Conservation (phyloP, 2,888 invertebrate species). For the Lasioglossum villosulum region DNA sequence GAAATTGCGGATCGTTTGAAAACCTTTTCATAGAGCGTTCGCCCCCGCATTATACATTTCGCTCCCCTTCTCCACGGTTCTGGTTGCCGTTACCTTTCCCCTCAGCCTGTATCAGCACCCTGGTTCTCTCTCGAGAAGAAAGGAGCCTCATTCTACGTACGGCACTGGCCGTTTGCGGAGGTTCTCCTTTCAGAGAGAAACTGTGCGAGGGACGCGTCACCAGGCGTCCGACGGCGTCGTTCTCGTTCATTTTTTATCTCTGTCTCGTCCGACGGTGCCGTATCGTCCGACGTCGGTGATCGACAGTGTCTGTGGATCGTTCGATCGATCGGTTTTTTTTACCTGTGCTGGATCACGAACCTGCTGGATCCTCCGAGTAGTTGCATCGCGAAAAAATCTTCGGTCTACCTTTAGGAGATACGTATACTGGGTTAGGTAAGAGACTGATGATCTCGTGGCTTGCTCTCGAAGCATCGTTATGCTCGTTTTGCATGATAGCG, state of each 20-base stretch:
- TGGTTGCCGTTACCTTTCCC: conserved; percentile 22
- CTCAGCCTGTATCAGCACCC: conserved; percentile 32
- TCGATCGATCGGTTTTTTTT: conserved; percentile 14
- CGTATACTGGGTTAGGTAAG: conserved; percentile 49
- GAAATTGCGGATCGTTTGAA: conserved; percentile 27
- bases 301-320: conserved; percentile 22
- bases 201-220: conserved; percentile 64
- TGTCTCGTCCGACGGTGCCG: conserved; percentile 12
- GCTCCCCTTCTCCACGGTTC: neutral
- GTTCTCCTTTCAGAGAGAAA: conserved; percentile 57
- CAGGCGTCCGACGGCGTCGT: conserved; percentile 59
- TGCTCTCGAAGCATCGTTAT: neutral
- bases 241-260: conserved; percentile 36
- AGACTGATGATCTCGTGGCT: conserved; percentile 6
- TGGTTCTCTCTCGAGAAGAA: conserved; percentile 16
- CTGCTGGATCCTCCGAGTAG: neutral
- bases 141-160: conserved; percentile 61
- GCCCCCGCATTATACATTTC: conserved; percentile 19
- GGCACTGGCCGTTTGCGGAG: conserved; percentile 63
- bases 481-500: neutral
- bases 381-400: neutral
- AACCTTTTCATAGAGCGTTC: conserved; percentile 6
- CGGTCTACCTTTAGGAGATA: conserved; percentile 1
- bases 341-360: conserved; percentile 7
- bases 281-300: conserved; percentile 24